Percentiles rank a stretch among this genome's conserved stretches.
Evolutionary conservation across 2,113 vertebrate genomes (phyloP).

Genomic region (Vanacampus margaritifer): DNA sequence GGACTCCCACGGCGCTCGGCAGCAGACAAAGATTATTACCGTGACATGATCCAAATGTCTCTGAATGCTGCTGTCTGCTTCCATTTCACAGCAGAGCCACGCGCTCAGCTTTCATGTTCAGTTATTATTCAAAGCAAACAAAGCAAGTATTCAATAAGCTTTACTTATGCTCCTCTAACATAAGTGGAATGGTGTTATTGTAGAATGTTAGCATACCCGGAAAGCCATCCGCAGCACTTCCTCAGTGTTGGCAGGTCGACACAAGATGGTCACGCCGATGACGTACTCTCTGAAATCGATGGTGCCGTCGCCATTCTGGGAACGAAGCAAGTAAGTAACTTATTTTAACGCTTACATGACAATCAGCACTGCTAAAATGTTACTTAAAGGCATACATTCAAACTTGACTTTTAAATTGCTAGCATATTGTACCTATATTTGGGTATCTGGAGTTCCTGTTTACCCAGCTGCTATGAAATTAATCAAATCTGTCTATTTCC

Average conservation of each 20-base stretch:
- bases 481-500: neutral
- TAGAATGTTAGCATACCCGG: constrained; percentile 68
- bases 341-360: neutral
- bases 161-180: neutral
- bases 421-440: too few species aligned
- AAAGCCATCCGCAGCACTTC: constrained; percentile 92
- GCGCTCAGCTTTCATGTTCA: neutral
- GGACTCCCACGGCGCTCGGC: constrained; percentile 11
- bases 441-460: too few species aligned
- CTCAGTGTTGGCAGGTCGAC: constrained; percentile 91
- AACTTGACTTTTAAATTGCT: neutral
- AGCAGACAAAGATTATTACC: constrained; percentile 50
- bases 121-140: neutral
- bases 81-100: neutral
- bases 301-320: constrained; percentile 87
- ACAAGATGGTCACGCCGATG: constrained; percentile 90
- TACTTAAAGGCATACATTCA: neutral
- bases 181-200: neutral
- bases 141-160: neutral
- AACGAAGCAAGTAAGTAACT: neutral
- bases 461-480: too few species aligned
- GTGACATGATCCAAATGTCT: constrained; percentile 43
- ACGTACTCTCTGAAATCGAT: constrained; percentile 98
- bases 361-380: neutral
- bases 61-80: constrained; percentile 35